A percentile compares a stretch with the other conserved stretches of the same genome.
phyloP scores from a whole-genome alignment of 2,113 vertebrate species.

The Notechis scutatus region DNA sequence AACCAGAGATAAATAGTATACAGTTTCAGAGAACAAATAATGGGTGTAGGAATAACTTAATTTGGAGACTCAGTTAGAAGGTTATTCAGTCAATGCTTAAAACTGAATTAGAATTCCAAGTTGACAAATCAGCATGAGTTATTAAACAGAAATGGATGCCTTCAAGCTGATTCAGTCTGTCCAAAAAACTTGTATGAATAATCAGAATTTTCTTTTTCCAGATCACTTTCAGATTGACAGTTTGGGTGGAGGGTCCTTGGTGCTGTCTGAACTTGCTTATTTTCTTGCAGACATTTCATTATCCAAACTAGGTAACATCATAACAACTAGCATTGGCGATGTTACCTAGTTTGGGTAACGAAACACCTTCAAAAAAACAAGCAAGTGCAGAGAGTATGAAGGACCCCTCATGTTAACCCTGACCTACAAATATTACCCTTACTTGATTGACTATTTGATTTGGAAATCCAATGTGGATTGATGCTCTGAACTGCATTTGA shows the following conservation, averaged over 20 bases:
- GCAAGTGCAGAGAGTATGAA: background rate
- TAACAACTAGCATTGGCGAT: background rate
- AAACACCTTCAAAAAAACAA: background rate
- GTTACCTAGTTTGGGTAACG: background rate
- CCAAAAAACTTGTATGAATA: background rate
- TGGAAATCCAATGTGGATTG: background rate
- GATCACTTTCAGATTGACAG: background rate
- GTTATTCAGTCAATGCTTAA: background rate
- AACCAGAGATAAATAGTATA: background rate
- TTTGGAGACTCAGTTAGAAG: background rate
- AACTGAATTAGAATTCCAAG: background rate
- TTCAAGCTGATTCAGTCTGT: background rate
- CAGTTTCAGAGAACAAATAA: background rate
- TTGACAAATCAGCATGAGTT: background rate
- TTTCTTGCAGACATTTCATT: background rate
- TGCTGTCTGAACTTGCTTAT: background rate
- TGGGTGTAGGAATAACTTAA: background rate
- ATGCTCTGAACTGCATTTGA: background rate
- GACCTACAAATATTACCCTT: background rate
- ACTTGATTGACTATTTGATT: background rate
- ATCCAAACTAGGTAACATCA: background rate
- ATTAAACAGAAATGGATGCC: background rate
- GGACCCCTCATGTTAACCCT: background rate
- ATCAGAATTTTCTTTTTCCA: background rate
- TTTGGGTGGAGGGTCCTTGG: background rate